Evolutionary conservation across 2,797 vertebrate species (phyloP), one percentile per base, ranked within the genome.

Genomic region (Psittacula echo): DNA sequence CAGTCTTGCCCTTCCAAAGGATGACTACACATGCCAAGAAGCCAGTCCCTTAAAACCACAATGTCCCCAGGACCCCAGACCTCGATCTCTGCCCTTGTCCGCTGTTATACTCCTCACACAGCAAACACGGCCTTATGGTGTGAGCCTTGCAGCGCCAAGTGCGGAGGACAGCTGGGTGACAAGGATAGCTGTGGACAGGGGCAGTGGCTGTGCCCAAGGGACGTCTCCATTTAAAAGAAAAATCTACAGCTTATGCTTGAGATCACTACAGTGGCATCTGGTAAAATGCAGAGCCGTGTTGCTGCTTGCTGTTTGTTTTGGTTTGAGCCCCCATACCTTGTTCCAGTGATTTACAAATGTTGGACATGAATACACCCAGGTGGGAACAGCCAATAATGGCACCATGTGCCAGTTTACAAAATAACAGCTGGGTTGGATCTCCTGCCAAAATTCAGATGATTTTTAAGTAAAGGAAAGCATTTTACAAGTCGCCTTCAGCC

Each of bases 151-250:
- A 95, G 96, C 93, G 34, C 90, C 81, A 1, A 72, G 94, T 10
- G 7, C 68, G 2, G 84, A 64, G 86, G 48, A 62, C 94, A 30
- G 93, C 93, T 14, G 77, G 78, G 45, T 97, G 96, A 97, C 93
- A 95, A 97, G 96, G 96, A 97, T 97, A 44, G 94, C 95, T 94
- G 81, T 95, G 94, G 96, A 96, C 96, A 96, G 94, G 94, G 95
- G 86, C 96, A 87, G 42, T 95, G 92, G 34, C 94, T 94, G 90
- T n/a, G 96, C 96, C 96, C 95, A 95, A 72, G 95, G 96, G 95
- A 95, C 37, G 1, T 32, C 86, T 95, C 96, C 95, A 53, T 89
- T 94, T 87, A 87, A 91, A 54, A 93, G 95, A 95, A 94, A 96
- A 97, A 93, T 87, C 95, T 95, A 89, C 96, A 96, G 90, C 96